Conservation (phyloP, 2,888 invertebrate species). For the Nesidiocoris tenuis region DNA sequence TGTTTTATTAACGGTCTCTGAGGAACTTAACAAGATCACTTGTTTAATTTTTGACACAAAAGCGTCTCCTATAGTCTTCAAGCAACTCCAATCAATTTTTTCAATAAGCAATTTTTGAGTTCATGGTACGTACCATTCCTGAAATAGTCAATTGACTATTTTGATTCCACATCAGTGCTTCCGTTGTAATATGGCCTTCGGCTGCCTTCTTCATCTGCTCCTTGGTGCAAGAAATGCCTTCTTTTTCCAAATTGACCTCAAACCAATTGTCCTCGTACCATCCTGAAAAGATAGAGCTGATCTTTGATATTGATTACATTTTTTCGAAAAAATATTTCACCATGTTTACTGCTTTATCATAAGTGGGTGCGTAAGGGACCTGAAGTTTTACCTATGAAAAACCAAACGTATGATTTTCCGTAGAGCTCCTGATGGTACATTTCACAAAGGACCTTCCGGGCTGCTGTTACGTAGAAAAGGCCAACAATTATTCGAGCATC, state of each 20-base stretch:
- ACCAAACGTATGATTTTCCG: slow-evolving; percentile 97
- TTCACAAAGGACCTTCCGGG: slow-evolving; percentile 93
- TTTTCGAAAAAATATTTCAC: too few relatives aligned
- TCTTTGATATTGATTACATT: too few relatives aligned
- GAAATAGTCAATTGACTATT: slow-evolving; percentile 92
- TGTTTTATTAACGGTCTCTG: too few relatives aligned
- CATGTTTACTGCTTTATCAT: too few relatives aligned
- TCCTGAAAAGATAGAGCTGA: slow-evolving; percentile 63
- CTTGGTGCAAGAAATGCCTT: slow-evolving; percentile 86
- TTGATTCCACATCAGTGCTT: slow-evolving; percentile 98
- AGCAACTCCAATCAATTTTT: too few relatives aligned
- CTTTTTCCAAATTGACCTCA: slow-evolving; percentile 79
- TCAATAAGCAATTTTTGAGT: background rate
- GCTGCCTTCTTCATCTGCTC: slow-evolving; percentile 93
- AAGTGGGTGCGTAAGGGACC: too few relatives aligned
- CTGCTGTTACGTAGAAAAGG: slow-evolving; percentile 96
- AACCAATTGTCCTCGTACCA: slow-evolving; percentile 99
- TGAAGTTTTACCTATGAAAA: slow-evolving; percentile 95
- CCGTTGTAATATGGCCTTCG: slow-evolving; percentile 96
- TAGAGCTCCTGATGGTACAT: slow-evolving; percentile 90
- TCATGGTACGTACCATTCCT: slow-evolving; percentile 68
- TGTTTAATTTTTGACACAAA: too few relatives aligned
- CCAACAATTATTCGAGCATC: slow-evolving; percentile 98
- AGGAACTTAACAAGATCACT: too few relatives aligned
- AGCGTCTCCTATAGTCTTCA: too few relatives aligned